Evolutionary conservation across 2,797 vertebrate genomes (phyloP).

Genomic region (Melanotaenia trifasciata): DNA sequence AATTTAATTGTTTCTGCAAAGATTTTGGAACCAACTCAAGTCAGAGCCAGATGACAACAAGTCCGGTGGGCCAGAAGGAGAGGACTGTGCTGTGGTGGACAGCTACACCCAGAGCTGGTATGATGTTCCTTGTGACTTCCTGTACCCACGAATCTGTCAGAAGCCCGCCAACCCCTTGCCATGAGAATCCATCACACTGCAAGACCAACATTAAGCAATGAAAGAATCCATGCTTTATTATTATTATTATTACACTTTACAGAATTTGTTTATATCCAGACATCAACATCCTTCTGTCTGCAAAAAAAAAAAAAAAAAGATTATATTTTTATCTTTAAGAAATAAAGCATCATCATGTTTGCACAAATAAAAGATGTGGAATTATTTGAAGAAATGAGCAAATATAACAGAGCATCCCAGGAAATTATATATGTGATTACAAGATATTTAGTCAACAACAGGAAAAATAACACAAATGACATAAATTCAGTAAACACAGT

Average conservation of each 20-base stretch:
- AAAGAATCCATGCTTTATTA: constrained; percentile 35
- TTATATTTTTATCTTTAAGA: constrained; percentile 4
- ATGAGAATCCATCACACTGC: constrained; percentile 6
- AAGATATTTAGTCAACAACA: constrained; percentile 3
- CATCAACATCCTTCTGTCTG: constrained; percentile 1
- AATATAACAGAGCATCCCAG: constrained; percentile 16
- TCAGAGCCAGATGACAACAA: constrained; percentile 24
- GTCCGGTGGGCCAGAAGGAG: constrained; percentile 24
- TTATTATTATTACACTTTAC: not conserved
- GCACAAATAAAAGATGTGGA: constrained; percentile 13
- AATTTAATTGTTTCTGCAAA: not conserved
- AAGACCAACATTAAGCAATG: not conserved
- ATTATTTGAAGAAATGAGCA: constrained; percentile 18
- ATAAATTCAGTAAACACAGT: not conserved
- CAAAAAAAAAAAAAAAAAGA: not conserved
- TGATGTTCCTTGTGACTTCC: constrained; percentile 37
- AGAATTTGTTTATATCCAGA: not conserved
- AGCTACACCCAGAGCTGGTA: constrained; percentile 10
- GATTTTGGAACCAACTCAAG: constrained; percentile 8
- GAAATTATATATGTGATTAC: constrained; percentile 8
- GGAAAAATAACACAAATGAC: constrained; percentile 3
- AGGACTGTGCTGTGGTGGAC: constrained; percentile 48
- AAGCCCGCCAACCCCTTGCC: not conserved
- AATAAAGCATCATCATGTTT: constrained; percentile 20
- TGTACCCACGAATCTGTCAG: constrained; percentile 43